These are phyloP conservation scores for Trichonephila clavipes DNA, from an alignment of 1,140 invertebrate genomes.

Conservation along the genomic window DNA sequence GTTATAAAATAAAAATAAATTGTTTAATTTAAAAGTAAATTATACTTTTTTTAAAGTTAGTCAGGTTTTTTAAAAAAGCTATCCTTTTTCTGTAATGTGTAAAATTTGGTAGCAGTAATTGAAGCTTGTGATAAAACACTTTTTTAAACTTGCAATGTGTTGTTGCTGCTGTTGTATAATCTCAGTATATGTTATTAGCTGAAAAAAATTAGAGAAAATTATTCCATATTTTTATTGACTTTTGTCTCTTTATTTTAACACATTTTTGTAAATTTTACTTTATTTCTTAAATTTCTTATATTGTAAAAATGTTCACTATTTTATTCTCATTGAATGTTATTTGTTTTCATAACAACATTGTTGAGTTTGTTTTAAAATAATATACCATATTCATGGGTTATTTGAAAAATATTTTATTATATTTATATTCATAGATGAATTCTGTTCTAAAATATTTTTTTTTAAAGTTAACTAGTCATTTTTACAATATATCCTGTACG, in stretches of 20 bases:
- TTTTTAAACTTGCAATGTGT: background rate
- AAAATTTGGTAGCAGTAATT: background rate
- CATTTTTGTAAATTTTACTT: background rate
- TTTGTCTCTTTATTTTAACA: background rate
- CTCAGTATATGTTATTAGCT: background rate
- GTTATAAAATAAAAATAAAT: background rate
- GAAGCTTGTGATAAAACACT: slow-evolving; percentile 4
- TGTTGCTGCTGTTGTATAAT: background rate
- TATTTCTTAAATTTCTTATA: background rate
- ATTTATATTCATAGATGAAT: background rate
- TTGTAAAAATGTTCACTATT: background rate
- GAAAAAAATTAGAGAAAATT: background rate
- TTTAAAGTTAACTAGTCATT: background rate
- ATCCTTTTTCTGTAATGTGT: background rate
- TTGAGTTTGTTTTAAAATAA: background rate
- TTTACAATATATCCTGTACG: background rate
- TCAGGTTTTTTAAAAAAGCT: no score
- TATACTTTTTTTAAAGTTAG: background rate
- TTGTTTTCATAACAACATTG: background rate
- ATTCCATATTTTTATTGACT: background rate
- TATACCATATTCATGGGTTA: background rate
- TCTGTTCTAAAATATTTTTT: background rate
- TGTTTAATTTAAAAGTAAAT: background rate
- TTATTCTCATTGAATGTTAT: background rate
- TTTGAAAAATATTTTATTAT: background rate